Conservation (phyloP, 2,888 invertebrate genomes). For the Orchesella flavescens region DNA sequence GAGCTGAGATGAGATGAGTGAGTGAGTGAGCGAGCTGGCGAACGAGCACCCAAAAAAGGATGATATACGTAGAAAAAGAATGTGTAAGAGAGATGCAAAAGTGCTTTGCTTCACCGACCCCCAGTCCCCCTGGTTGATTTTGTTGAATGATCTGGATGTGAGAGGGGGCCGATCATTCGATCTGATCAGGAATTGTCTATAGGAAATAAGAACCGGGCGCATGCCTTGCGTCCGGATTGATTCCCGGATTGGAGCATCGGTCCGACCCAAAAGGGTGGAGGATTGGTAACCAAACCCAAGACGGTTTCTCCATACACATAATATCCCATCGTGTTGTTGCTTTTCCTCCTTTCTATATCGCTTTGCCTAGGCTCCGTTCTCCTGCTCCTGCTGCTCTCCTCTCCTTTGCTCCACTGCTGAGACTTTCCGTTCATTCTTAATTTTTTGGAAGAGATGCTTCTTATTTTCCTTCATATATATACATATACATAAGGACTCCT, state of each 20-base stretch:
- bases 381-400: constrained; percentile 12
- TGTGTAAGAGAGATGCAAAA: constrained; percentile 21
- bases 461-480: too few species aligned
- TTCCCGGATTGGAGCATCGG: constrained; percentile 72
- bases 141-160: constrained; percentile 66
- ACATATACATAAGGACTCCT: too few species aligned
- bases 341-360: constrained; percentile 2
- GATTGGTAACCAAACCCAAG: constrained; percentile 72
- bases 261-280: constrained; percentile 72
- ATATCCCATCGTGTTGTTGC: not conserved
- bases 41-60: constrained; percentile 42
- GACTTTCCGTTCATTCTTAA: not conserved
- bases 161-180: constrained; percentile 71
- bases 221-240: constrained; percentile 72
- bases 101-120: constrained; percentile 54
- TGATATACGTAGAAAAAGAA: constrained; percentile 22
- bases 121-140: constrained; percentile 67
- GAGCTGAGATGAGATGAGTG: not conserved
- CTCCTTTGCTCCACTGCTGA: not conserved
- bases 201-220: constrained; percentile 72
- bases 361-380: not conserved
- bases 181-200: constrained; percentile 72
- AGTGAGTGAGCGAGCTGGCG: not conserved
- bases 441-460: not conserved
- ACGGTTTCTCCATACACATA: constrained; percentile 59